Base-by-base conservation (phyloP, 2,888 invertebrate genomes). In the Oeneis ivallda region DNA sequence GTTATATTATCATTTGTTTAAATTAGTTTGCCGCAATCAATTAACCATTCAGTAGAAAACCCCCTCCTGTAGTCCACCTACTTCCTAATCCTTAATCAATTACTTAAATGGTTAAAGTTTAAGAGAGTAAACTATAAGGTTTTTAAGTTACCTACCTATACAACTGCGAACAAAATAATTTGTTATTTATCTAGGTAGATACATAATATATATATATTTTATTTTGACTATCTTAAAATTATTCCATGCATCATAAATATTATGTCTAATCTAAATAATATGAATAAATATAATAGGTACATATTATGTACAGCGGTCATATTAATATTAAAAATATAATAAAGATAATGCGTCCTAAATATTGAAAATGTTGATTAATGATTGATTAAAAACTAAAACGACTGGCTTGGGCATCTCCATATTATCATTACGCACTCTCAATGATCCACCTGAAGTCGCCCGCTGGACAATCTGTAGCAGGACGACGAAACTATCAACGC, bases 361-460 rank as follows among this genome's bases (percentile, higher is more conserved):
- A 37, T 26, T 26, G 1, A 26, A 26, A 76, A 79, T 77, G 7
- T 26, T 26, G 1, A 26, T 4, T 26, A 77, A 77, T 75, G 65
- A 66, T 72, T 78, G 79, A 81, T 83, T 76, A 79, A 81, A 78
- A 79, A n/a, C n/a, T 77, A 76, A 78, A 82, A 79, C 77, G 75
- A 77, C 71, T 76, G 68, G 68, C 72, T 77, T 76, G 78, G 85
- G 85, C 89, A 91, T 92, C 91, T 90, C 89, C 85, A 86, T 79
- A 81, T 80, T 88, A 87, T 87, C 86, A 88, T 85, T 84, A 81
- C 83, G 80, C 83, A 82, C 84, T 84, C 85, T 85, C 85, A 80
- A 79, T 81, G 81, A 88, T 87, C 84, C 88, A 89, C 87, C 90
- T 87, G 87, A 89, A 83, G 82, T 81, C 81, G 82, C 80, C 72